Conservation (phyloP, 2,113 vertebrate genomes). For the Boleophthalmus pectinirostris region DNA sequence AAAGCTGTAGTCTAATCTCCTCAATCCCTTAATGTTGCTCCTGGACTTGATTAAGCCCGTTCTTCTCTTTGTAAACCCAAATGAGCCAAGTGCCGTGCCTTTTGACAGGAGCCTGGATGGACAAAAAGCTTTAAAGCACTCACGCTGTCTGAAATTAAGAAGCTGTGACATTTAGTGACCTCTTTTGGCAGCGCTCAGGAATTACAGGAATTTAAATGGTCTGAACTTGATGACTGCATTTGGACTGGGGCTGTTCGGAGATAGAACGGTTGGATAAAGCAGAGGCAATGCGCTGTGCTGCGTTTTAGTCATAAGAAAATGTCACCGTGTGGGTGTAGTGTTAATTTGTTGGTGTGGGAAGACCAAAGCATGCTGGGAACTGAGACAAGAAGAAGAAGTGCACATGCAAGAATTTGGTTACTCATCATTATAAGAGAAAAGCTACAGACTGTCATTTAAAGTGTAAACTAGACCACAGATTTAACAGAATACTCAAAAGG, state of each 20-base stretch:
- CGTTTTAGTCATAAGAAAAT: constrained; percentile 3
- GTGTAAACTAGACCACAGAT: no score
- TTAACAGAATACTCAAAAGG: no score
- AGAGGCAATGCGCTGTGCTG: not conserved
- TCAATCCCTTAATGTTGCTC: constrained; percentile 27
- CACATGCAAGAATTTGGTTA: constrained; percentile 26
- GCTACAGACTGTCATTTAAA: no score
- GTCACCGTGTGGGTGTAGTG: constrained; percentile 15
- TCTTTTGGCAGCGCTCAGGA: constrained; percentile 15
- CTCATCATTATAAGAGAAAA: not conserved
- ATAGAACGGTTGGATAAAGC: not conserved
- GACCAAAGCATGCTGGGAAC: not conserved
- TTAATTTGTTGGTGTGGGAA: not conserved
- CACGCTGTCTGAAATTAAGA: not conserved
- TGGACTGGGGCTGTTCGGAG: not conserved
- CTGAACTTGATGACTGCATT: not conserved
- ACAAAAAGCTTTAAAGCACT: not conserved
- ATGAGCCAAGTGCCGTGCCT: constrained; percentile 21
- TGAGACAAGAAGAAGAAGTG: constrained; percentile 31
- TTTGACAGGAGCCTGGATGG: constrained; percentile 6
- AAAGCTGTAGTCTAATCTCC: constrained; percentile 29
- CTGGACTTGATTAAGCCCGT: not conserved
- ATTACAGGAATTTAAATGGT: not conserved
- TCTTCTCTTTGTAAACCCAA: constrained; percentile 3
- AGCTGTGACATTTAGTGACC: constrained; percentile 13